Base-by-base conservation (phyloP, 2,797 vertebrate species). In the Enteromius anoplus region DNA sequence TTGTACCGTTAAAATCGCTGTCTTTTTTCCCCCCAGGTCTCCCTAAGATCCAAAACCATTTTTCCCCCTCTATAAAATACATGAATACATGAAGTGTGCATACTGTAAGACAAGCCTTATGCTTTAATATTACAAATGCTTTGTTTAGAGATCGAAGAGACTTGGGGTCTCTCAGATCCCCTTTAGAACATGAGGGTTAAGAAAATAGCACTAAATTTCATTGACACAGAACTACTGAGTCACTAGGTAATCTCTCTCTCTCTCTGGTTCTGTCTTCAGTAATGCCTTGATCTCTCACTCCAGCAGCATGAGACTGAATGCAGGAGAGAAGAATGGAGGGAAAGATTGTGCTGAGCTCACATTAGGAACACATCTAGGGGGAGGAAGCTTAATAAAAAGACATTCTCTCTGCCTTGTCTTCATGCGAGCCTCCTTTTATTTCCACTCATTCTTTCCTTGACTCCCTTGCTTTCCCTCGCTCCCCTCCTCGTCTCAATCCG, bases 341-440 rank as follows among this genome's bases (percentile, higher is more conserved):
- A 26, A 53, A 78, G 42, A 87, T 85, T 89, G 78, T 88, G 85
- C 84, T 86, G 86, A 85, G 82, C 86, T 42, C 78, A 85, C 84
- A 87, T 86, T 84, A 84, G 70, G 66, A 88, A 51, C 77, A 88
- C 75, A 76, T 85, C 84, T 85, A 76, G 80, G 75, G 83, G 79
- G 82, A 78, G 77, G 49, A 75, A 84, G 71, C 79, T 70, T 83
- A 88, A 88, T 87, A 86, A 85, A 87, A 86, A 78, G 78, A 83
- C 81, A 55, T 72, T 81, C 84, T 84, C 78, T 78, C 58, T 85
- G 42, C 55, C 77, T 80, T n/a, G 82, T 68, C 62, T 62, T 86
- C 72, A 51, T 78, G 15, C 3, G 26, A 75, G 34, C 53, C 40
- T 64, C 65, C 78, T 64, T 75, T 86, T 82, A 80, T 80, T 85